Base-by-base conservation (phyloP, 2,888 invertebrate species). In the Melinaea menophilus region DNA sequence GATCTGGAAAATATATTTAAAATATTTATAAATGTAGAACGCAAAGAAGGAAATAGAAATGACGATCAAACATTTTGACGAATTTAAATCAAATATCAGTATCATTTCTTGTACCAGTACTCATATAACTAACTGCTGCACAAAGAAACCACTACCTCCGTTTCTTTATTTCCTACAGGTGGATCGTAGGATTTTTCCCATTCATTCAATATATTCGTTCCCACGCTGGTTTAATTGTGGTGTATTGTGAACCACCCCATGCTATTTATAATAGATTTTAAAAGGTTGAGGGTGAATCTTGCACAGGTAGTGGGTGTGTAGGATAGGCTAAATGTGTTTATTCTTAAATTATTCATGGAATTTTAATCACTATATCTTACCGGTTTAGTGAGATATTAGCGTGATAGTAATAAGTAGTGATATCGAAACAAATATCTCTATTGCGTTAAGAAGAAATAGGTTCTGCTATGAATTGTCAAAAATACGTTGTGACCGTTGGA, bases 251-350 rank as follows among this genome's bases (percentile, higher is more conserved):
- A 76, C 70, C 73, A 72, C 81, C 86, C 87, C 84, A 31, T 79
- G 79, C 77, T 77, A 79, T 79, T 79, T 78, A 77, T 78, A 79
- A 75, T 78, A 74, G 75, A 73, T 75, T 67, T 76, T 72, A 75
- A 77, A 81, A 84, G 81, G 79, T 84, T 81, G 83, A 78, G 88
- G 88, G 84, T 86, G 85, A 85, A 79, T 79, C 74, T 73, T 56
- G 65, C 74, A 78, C 86, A 88, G 86, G 85, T 85, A 86, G 82
- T 68, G 67, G 64, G 72, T 65, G 71, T 70, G 59, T 41, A 55
- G 58, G 62, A 58, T 66, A 54, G 59, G 46, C 57, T n/a, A 33
- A 51, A 56, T 51, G 34, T 46, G 37, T 9, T 4, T 22, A 34
- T 5, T 13, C 12, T n/a, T n/a, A 56, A 56, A 37, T 5, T 7